Evolutionary conservation across 1,140 invertebrate species (phyloP).

Genomic region (Caenorhabditis latens): DNA sequence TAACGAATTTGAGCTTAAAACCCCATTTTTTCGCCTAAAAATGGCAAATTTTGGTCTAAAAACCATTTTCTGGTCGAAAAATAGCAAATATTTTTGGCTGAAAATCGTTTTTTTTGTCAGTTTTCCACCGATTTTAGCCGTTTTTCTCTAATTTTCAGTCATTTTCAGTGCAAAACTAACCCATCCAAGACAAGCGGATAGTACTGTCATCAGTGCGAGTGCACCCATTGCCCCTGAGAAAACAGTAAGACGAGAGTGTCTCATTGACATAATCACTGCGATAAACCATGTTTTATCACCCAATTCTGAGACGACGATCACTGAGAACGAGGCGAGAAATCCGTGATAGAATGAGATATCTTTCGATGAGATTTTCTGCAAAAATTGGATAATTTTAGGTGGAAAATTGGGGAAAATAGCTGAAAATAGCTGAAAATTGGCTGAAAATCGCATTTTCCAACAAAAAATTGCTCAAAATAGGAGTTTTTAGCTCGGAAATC

Average conservation of each 20-base stretch:
- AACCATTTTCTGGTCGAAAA: no score
- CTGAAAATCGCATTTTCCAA: no score
- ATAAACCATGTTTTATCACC: slow-evolving; percentile 99
- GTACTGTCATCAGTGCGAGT: slow-evolving; percentile 92
- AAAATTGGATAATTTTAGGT: neutral
- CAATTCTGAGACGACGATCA: slow-evolving; percentile 96
- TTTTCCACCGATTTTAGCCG: neutral
- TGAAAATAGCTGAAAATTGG: no score
- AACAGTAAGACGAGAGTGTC: slow-evolving; percentile 91
- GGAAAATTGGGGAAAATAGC: no score
- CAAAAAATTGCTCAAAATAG: no score
- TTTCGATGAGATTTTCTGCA: slow-evolving; percentile 59
- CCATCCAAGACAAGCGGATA: slow-evolving; percentile 91
- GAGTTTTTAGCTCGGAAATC: no score
- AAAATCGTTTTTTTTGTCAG: no score
- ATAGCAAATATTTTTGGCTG: no score
- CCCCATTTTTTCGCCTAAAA: no score
- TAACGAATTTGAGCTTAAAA: no score
- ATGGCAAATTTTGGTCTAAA: no score
- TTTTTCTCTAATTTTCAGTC: neutral
- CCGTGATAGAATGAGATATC: slow-evolving; percentile 88
- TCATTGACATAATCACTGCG: slow-evolving; percentile 99
- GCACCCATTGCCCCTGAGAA: slow-evolving; percentile 93
- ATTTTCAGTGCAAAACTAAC: slow-evolving; percentile 78
- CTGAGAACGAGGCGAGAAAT: slow-evolving; percentile 92